Conservation (phyloP, 2,888 invertebrate species). For the Calameuta pallipes region DNA sequence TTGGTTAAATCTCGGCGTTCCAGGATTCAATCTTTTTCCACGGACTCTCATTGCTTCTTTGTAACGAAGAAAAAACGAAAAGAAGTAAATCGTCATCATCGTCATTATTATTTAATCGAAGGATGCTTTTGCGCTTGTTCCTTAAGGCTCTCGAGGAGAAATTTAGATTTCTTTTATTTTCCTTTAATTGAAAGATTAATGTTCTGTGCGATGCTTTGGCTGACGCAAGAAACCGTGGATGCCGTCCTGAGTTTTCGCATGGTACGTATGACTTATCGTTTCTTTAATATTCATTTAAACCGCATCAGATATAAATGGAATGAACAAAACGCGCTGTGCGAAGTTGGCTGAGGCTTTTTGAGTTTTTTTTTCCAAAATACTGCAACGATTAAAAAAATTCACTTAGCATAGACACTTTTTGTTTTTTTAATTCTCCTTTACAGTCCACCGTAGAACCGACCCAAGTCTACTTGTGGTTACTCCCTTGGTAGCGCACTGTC, state of each 20-base stretch:
- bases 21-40: neutral
- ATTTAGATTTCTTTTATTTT: constrained; percentile 45
- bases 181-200: constrained; percentile 50
- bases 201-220: constrained; percentile 60
- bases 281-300: constrained; percentile 24
- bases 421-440: too few species aligned
- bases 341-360: constrained; percentile 6
- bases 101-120: constrained; percentile 23
- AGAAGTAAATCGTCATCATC: too few species aligned
- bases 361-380: neutral
- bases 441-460: neutral
- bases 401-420: neutral
- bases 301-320: neutral
- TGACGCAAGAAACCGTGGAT: constrained; percentile 58
- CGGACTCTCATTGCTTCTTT: neutral
- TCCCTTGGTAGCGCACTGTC: neutral
- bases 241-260: constrained; percentile 55
- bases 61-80: too few species aligned
- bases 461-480: neutral
- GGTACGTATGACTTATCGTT: constrained; percentile 57
- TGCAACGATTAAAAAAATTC: neutral
- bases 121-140: constrained; percentile 55
- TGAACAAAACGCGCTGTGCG: neutral
- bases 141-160: constrained; percentile 31
- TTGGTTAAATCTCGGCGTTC: neutral